A percentile compares a stretch with the other conserved stretches of the same genome.
These are phyloP conservation scores for Bugula neritina DNA, from an alignment of 2,888 invertebrate genomes.

Conservation along the genomic window DNA sequence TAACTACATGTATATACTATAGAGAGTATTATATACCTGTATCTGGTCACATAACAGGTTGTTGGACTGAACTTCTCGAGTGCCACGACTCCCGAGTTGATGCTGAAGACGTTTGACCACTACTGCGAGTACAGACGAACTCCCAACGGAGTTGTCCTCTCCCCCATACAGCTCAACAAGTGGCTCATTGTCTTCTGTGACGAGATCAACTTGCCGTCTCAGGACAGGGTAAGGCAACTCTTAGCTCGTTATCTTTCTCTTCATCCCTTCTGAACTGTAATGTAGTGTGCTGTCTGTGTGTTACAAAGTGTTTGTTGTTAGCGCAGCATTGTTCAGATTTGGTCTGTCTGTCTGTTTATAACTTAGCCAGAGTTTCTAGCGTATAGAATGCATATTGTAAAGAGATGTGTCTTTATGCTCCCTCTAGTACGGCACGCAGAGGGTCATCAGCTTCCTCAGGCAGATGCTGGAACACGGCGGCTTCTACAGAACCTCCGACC, in stretches of 20 bases:
- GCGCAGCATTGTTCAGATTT: too few species aligned
- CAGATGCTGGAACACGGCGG: conserved; percentile 90
- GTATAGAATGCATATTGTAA: too few species aligned
- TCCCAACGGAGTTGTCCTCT: conserved; percentile 90
- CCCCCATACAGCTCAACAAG: conserved; percentile 88
- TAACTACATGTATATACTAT: neutral
- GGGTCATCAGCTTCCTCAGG: conserved; percentile 97
- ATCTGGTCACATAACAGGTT: too few species aligned
- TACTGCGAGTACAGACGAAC: conserved; percentile 99
- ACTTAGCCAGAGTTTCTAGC: too few species aligned
- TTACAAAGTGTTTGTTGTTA: too few species aligned
- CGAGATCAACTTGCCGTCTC: conserved; percentile 98
- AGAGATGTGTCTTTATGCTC: too few species aligned
- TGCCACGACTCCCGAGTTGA: conserved; percentile 93
- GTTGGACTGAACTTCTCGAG: conserved; percentile 99
- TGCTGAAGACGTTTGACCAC: conserved; percentile 97
- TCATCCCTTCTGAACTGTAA: too few species aligned
- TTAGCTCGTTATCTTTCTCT: too few species aligned
- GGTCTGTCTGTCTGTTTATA: too few species aligned
- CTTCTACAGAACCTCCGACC: conserved; percentile 63
- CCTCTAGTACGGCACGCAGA: conserved; percentile 64
- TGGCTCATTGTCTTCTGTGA: conserved; percentile 99
- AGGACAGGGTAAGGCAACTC: conserved; percentile 63
- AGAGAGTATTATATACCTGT: neutral
- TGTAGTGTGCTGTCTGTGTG: too few species aligned